Percentiles rank a stretch among this genome's conserved stretches.
These are phyloP conservation scores for Salvator merianae DNA, from an alignment of 2,113 vertebrate species.

Conservation along the genomic window DNA sequence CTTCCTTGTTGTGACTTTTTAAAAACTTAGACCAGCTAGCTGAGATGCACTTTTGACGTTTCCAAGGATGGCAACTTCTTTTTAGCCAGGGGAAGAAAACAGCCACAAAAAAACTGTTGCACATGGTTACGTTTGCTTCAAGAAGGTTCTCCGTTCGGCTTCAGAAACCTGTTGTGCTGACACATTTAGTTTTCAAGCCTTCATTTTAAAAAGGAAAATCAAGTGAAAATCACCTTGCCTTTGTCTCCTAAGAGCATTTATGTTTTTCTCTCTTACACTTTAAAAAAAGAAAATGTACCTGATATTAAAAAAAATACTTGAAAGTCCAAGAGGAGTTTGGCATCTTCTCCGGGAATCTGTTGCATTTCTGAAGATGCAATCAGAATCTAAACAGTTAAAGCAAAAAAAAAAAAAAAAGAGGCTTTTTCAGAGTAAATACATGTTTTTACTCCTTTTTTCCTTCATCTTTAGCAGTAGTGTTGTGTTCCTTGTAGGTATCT, in stretches of 20 bases:
- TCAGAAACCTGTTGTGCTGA: background rate
- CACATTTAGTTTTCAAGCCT: background rate
- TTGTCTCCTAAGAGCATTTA: background rate
- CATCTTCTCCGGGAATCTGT: background rate
- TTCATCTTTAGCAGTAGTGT: too few relatives aligned
- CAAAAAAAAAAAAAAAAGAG: too few relatives aligned
- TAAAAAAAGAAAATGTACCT: background rate
- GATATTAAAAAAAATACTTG: too few relatives aligned
- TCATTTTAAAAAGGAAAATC: background rate
- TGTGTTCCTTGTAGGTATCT: fast-evolving
- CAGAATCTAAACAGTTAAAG: background rate
- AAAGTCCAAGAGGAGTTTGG: background rate
- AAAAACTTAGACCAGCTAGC: background rate
- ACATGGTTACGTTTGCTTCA: background rate
- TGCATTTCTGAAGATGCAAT: background rate
- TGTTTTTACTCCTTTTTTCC: too few relatives aligned
- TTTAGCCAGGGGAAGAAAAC: too few relatives aligned
- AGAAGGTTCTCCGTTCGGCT: too few relatives aligned
- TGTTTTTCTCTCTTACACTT: background rate
- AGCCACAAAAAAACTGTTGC: too few relatives aligned
- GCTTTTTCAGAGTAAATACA: background rate
- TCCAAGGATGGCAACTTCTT: background rate
- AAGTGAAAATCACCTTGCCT: conserved; percentile 17
- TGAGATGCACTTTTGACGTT: fast-evolving
- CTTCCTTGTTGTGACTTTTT: background rate